Conservation (phyloP, 1,140 invertebrate species). For the Hylaeus volcanicus region DNA sequence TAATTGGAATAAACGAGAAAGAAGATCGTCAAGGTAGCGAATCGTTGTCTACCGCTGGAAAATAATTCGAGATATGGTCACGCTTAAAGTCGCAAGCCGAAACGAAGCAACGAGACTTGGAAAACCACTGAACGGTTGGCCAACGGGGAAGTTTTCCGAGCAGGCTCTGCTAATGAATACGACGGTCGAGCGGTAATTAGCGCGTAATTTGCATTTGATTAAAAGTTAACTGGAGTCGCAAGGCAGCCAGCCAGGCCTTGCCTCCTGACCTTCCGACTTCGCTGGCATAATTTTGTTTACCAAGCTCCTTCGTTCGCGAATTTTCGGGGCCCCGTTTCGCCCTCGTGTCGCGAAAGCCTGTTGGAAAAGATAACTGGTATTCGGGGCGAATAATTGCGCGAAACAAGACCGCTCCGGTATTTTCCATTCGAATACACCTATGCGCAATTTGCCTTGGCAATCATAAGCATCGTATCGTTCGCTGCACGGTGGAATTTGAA, state of each 20-base stretch:
- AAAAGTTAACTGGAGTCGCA: slow-evolving; percentile 62
- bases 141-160: slow-evolving; percentile 22
- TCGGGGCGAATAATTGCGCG: slow-evolving; percentile 35
- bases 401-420: slow-evolving; percentile 6
- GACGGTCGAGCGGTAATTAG: slow-evolving; percentile 63
- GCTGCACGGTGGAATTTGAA: neutral
- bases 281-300: slow-evolving; percentile 37
- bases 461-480: too few relatives aligned
- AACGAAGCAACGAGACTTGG: neutral
- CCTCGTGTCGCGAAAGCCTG: neutral
- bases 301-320: slow-evolving; percentile 2
- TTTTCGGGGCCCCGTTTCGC: neutral
- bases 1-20: too few relatives aligned
- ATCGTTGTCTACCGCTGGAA: too few relatives aligned
- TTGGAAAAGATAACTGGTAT: slow-evolving; percentile 37
- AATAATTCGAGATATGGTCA: neutral
- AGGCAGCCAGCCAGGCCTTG: slow-evolving; percentile 13
- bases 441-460: neutral
- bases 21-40: too few relatives aligned
- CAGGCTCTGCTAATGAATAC: slow-evolving; percentile 63
- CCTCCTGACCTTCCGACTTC: slow-evolving; percentile 41
- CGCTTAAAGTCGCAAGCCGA: neutral
- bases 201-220: slow-evolving; percentile 68
- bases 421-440: slow-evolving; percentile 8
- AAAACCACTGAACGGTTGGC: neutral